Conservation (phyloP, 1,140 invertebrate genomes). For the Akabosia matsudoensis region DNA sequence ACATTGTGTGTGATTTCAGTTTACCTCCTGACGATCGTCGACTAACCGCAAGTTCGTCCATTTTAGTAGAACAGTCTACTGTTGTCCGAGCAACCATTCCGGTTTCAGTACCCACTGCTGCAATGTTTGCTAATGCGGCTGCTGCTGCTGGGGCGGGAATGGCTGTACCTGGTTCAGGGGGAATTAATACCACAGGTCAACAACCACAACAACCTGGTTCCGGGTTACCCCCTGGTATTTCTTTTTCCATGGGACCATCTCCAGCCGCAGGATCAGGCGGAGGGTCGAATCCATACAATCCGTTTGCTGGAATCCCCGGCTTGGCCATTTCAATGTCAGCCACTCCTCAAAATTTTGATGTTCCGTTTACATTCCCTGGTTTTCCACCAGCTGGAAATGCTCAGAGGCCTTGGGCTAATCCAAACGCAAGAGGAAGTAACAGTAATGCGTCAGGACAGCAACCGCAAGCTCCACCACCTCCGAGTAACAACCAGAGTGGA, state of each 20-base stretch:
- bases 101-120: slow-evolving; percentile 51
- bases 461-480: background rate
- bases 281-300: slow-evolving; percentile 13
- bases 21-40: slow-evolving; percentile 63
- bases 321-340: background rate
- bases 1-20: slow-evolving; percentile 71
- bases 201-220: slow-evolving; percentile 41
- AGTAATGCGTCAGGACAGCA: background rate
- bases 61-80: slow-evolving; percentile 67
- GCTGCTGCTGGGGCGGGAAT: slow-evolving; percentile 8
- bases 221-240: background rate
- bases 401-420: background rate
- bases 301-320: slow-evolving; percentile 27
- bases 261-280: slow-evolving; percentile 22
- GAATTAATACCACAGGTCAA: background rate
- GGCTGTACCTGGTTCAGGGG: background rate
- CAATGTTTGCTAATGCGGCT: slow-evolving; percentile 47
- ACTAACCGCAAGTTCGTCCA: slow-evolving; percentile 64
- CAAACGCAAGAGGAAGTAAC: background rate
- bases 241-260: slow-evolving; percentile 7
- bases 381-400: background rate
- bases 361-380: background rate
- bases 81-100: slow-evolving; percentile 63
- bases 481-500: background rate
- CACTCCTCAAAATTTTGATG: background rate